phyloP scores from a whole-genome alignment of 1,140 invertebrate genomes.

The Ctenoplectra terminalis region DNA sequence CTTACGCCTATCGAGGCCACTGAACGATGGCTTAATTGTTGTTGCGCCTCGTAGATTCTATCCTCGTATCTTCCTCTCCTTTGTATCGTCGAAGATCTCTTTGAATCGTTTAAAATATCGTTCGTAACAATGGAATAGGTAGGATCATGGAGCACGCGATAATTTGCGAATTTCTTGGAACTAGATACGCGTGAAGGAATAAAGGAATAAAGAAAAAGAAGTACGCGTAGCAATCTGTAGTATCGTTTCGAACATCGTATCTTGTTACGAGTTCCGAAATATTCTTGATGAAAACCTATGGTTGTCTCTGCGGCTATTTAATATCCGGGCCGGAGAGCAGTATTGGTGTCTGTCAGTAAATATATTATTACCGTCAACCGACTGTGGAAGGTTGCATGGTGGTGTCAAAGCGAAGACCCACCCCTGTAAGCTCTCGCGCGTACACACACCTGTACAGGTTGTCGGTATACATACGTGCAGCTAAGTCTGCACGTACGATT shows the following conservation, averaged over 20 bases:
- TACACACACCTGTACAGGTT: constrained; percentile 17
- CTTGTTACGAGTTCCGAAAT: neutral
- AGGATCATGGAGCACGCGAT: neutral
- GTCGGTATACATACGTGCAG: neutral
- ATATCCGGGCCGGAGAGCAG: neutral
- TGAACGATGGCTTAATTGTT: neutral
- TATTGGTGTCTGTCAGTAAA: constrained; percentile 28
- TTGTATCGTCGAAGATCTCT: neutral
- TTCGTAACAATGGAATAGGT: neutral
- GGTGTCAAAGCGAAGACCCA: constrained; percentile 54
- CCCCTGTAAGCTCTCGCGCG: constrained; percentile 10
- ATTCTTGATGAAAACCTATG: neutral
- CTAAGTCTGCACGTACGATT: constrained; percentile 70
- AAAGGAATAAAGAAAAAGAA: no score
- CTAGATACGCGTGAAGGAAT: no score
- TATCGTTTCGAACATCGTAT: neutral
- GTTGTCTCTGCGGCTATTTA: neutral
- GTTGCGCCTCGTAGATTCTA: neutral
- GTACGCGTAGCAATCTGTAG: no score
- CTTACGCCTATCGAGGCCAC: neutral
- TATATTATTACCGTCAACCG: constrained; percentile 46
- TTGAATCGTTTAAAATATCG: neutral
- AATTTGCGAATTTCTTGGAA: neutral
- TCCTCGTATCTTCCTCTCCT: neutral
- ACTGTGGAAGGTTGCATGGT: constrained; percentile 39